phyloP scores from a whole-genome alignment of 2,888 invertebrate genomes.

The Andrena bucephala region DNA sequence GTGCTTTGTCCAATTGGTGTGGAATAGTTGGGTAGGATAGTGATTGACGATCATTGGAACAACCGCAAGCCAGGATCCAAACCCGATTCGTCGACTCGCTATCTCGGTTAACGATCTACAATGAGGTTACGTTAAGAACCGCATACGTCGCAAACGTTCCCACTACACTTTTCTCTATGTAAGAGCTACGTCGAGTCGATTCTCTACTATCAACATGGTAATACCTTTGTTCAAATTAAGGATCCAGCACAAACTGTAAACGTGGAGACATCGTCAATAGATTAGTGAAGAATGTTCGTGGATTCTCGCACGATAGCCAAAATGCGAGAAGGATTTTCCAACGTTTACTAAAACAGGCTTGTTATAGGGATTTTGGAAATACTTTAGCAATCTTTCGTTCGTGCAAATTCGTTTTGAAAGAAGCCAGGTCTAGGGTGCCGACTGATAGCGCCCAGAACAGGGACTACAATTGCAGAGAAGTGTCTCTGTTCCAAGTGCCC shows the following conservation, averaged over 20 bases:
- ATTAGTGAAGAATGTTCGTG: constrained; percentile 50
- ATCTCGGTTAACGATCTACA: constrained; percentile 38
- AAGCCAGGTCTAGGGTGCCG: not conserved
- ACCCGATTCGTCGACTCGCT: constrained; percentile 35
- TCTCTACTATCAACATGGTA: constrained; percentile 66
- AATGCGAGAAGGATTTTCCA: not conserved
- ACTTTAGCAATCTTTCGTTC: too few species aligned
- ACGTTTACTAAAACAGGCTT: not conserved
- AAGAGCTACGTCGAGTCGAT: constrained; percentile 66
- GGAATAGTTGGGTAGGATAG: not conserved
- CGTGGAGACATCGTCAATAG: constrained; percentile 74
- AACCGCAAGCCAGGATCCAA: constrained; percentile 37
- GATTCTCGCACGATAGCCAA: constrained; percentile 9
- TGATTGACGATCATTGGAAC: not conserved
- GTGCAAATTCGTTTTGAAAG: not conserved
- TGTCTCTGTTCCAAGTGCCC: not conserved
- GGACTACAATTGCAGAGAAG: too few species aligned
- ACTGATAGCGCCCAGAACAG: not conserved
- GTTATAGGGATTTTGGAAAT: not conserved
- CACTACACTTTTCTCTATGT: constrained; percentile 60
- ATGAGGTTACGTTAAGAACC: constrained; percentile 26
- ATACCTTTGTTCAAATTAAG: constrained; percentile 76
- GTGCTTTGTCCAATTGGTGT: not conserved
- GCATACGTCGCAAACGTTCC: constrained; percentile 53
- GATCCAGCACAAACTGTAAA: constrained; percentile 77